Evolutionary conservation across 2,113 vertebrate genomes (phyloP), one percentile per base, ranked within the genome.

Genomic region (Microtus montanus): DNA sequence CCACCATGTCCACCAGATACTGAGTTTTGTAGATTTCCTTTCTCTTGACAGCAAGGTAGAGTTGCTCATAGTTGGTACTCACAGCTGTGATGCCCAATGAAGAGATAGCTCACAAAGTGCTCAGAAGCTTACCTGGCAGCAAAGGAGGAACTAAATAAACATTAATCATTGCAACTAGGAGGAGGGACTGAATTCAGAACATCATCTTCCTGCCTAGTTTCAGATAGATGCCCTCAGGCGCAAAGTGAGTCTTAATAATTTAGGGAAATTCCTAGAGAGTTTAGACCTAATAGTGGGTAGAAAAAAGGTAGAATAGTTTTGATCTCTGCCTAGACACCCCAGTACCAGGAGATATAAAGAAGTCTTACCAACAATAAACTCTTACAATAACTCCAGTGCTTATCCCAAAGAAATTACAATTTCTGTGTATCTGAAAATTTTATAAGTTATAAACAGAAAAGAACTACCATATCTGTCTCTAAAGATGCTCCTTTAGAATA

Each of bases 181-280:
- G 24, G 24, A 71, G 35, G 30, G 52, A 75, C 49, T 73, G 79
- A 68, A 24, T 49, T 80, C 95, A 85, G 52, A 68, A 22, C 89
- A 94, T 85, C n/a, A 87, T 44, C 78, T 96, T 84, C 64, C 49
- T 95, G 41, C 61, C 73, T 94, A 12, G 38, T 96, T 95, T 97
- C 54, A 89, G 90, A 83, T 24, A 83, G 89, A 83, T 22, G 24
- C 79, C 47, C 86, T 96, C 91, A 87, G 35, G 78, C 92, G 61
- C 8, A 87, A 91, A 49, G 13, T 26, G 38, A 66, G 79, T 54
- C 85, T 84, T 91, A 38, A 54, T 86, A 97, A 92, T 66, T 63
- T 58, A 75, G 11, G 52, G 17, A 89, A 82, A 79, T 92, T 0
- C 28, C 49, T 87, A 75, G 63, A 80, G 86, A 66, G 12, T 95